Evolutionary conservation across 2,888 invertebrate genomes (phyloP), one percentile per base, ranked within the genome.

Genomic region (Acrocyrtus sp.): DNA sequence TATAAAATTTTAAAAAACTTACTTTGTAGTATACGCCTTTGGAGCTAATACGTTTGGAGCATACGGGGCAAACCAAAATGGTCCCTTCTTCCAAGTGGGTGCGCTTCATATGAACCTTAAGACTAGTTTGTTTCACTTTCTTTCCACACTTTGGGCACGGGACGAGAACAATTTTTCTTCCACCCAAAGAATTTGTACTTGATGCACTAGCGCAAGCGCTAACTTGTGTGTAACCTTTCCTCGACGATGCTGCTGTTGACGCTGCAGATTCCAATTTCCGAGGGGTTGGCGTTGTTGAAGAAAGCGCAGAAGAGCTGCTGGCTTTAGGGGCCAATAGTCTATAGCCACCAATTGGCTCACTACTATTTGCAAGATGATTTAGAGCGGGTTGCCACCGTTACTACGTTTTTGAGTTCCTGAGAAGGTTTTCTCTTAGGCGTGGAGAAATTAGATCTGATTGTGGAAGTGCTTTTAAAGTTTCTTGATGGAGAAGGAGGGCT

Each of bases 1-100:
- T 8, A 12, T 12, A 34, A n/a, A n/a, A n/a, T n/a, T n/a, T n/a
- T n/a, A n/a, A n/a, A n/a, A n/a, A n/a, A n/a, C n/a, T n/a, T n/a
- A n/a, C n/a, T n/a, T n/a, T 78, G 65, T 78, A 78, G 58, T 74
- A 76, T 15, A 78, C 78, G 17, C 78, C 78, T 56, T 76, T 78
- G 10, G 78, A 78, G 50, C 75, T 74, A 17, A 76, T 72, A 39
- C 66, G 68, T 57, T 78, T 78, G 19, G 61, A 62, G 62, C 78
- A 78, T 21, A 78, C 70, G 17, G 76, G 76, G 51, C 78, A 78
- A 47, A 68, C 65, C 5, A 76, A 60, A 15, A 67, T 63, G 8
- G 69, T 72, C 15, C 78, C 78, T 43, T 76, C 78, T 22, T 76
- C 78, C 57, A 78, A 63, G 51, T 78, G 78, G 10, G 76, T 72